Base-by-base conservation (phyloP, 2,113 vertebrate genomes). In the Microcebus jonahi region DNA sequence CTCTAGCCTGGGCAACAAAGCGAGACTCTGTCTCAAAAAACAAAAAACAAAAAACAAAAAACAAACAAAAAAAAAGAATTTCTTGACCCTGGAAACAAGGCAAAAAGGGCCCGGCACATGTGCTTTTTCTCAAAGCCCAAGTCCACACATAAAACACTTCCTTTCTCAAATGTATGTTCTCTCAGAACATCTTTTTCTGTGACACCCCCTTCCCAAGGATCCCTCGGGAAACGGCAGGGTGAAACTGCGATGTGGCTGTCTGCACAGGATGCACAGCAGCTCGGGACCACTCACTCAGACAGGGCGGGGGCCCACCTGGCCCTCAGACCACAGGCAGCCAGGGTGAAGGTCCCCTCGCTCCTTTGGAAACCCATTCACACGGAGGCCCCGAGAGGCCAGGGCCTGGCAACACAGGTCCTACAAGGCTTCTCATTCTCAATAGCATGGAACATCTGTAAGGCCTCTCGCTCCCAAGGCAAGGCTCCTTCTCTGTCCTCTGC, bases 201-300 rank as follows among this genome's bases (percentile, higher is more conserved):
- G 27, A 27, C 61, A 14, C 39, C 6, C 53, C 11, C 20, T 31
- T 34, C 63, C 29, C 63, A 17, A 50, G 21, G 23, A 45, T 50
- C 73, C 20, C 27, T 27, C 34, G 18, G 27, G 57, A 70, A 53
- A 65, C 2, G 29, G 50, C 65, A 36, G 36, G 68, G 50, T 15
- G 20, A 29, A 13, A 12, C 12, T 21, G 18, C 6, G 0, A 36
- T 1, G 15, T 3, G 3, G n/a, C 25, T 39, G 1, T 29, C 25
- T n/a, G 23, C 3, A 45, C 36, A 59, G 39, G 42, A 8, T 31
- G 10, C 15, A 73, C 2, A 1, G 91, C 70, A 39, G 70, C 70
- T 36, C 23, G 18, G n/a, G 21, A 57, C 25, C 31, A n/a, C 42
- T 18, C 6, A 3, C 29, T 15, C 53, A 23, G 36, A 12, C 6